phyloP scores from a whole-genome alignment of 2,888 invertebrate genomes.

The Monopis laevigella region DNA sequence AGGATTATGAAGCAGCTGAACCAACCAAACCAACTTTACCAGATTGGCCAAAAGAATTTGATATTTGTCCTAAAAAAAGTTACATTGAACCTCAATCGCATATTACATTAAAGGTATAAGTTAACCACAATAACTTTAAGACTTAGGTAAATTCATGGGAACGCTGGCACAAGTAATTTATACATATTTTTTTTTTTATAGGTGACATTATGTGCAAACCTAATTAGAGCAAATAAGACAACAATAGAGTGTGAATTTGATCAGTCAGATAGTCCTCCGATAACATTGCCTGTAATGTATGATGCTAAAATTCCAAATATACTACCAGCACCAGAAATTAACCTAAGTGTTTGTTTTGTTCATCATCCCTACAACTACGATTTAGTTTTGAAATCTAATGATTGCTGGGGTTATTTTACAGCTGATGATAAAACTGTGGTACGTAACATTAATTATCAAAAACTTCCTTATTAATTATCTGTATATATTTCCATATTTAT shows the following conservation, averaged over 20 bases:
- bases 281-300: constrained; percentile 59
- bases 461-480: too few species aligned
- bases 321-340: constrained; percentile 54
- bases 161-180: neutral
- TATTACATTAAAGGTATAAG: constrained; percentile 48
- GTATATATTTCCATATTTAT: too few species aligned
- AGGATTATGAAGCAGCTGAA: constrained; percentile 47
- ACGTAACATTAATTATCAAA: too few species aligned
- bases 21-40: constrained; percentile 46
- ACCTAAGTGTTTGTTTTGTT: constrained; percentile 66
- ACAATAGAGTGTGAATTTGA: constrained; percentile 63
- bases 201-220: constrained; percentile 65
- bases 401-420: constrained; percentile 57
- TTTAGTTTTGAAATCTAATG: constrained; percentile 52
- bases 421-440: too few species aligned
- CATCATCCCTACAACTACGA: constrained; percentile 60
- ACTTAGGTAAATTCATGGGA: neutral
- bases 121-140: constrained; percentile 1
- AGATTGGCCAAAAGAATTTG: constrained; percentile 63
- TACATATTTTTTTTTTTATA: constrained; percentile 26
- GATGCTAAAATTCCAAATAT: constrained; percentile 60
- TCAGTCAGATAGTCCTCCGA: constrained; percentile 63
- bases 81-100: constrained; percentile 50
- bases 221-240: constrained; percentile 50
- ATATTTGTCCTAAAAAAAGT: constrained; percentile 52